Evolutionary conservation across 2,888 invertebrate species (phyloP).

Genomic region (Agrotis exclamationis): DNA sequence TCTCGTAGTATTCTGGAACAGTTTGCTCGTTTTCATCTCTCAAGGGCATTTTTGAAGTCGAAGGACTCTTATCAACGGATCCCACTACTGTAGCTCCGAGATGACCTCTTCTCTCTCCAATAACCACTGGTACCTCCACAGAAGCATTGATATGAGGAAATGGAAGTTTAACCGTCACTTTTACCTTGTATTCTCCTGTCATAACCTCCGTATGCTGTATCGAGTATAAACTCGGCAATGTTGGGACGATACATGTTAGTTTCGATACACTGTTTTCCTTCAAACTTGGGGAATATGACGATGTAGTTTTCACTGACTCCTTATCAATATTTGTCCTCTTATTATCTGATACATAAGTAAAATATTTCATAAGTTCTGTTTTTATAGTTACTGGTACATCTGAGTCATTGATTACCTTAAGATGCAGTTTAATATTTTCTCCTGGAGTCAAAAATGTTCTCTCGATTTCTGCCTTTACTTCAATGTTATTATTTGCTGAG

Average conservation of each 20-base stretch:
- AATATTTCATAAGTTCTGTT: conserved; percentile 43
- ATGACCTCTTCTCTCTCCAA: conserved; percentile 53
- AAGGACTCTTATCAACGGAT: background rate
- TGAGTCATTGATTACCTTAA: conserved; percentile 36
- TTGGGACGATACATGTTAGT: conserved; percentile 46
- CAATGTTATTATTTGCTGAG: background rate
- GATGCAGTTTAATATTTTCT: conserved; percentile 39
- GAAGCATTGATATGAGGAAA: conserved; percentile 65
- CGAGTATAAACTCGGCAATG: conserved; percentile 58
- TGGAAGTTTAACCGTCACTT: conserved; percentile 63
- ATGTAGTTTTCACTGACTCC: conserved; percentile 29
- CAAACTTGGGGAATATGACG: conserved; percentile 40
- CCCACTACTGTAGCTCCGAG: background rate
- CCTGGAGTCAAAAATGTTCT: conserved; percentile 49
- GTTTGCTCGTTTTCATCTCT: background rate
- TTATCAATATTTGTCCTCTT: background rate
- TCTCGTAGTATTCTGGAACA: background rate
- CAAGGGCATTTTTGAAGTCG: background rate
- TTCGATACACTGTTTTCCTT: conserved; percentile 50
- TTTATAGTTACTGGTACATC: conserved; percentile 31
- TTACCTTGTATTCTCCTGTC: conserved; percentile 61
- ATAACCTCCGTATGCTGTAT: conserved; percentile 67
- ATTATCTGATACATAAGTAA: conserved; percentile 33
- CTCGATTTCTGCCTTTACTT: conserved; percentile 34
- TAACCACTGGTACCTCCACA: conserved; percentile 65